These are phyloP conservation scores for Myopa tessellatipennis DNA, from an alignment of 2,888 invertebrate genomes.

Conservation along the genomic window DNA sequence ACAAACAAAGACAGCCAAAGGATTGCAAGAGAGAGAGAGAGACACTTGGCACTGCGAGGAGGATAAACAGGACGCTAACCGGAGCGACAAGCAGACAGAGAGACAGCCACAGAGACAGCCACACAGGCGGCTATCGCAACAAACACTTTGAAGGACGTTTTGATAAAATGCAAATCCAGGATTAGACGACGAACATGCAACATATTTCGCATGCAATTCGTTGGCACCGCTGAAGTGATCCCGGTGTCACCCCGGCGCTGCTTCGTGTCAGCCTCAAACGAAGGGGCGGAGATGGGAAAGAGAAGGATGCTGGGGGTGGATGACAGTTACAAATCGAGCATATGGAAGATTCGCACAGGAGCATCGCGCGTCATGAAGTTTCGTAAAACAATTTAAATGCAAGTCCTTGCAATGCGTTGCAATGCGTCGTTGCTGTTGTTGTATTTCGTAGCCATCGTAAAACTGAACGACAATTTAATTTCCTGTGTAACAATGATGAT, in stretches of 20 bases:
- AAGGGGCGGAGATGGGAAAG: not conserved
- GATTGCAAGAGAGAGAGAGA: not conserved
- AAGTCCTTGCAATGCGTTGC: too few species aligned
- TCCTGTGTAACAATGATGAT: too few species aligned
- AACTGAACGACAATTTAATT: too few species aligned
- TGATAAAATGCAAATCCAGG: conserved; percentile 40
- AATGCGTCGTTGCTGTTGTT: too few species aligned
- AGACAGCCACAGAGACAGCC: not conserved
- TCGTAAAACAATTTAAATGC: too few species aligned
- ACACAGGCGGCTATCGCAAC: not conserved
- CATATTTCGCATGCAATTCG: conserved; percentile 30
- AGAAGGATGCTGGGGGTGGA: too few species aligned
- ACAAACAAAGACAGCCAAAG: not conserved
- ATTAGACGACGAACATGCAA: conserved; percentile 2
- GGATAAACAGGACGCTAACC: not conserved
- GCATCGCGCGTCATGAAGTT: too few species aligned
- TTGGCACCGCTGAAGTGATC: conserved; percentile 29
- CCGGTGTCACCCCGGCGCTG: not conserved
- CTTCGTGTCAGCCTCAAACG: not conserved
- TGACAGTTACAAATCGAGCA: too few species aligned
- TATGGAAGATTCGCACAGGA: too few species aligned
- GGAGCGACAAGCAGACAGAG: not conserved
- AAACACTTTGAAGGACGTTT: conserved; percentile 28
- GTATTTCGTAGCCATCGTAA: too few species aligned
- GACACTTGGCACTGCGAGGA: not conserved